A percentile compares a stretch with the other conserved stretches of the same genome.
These are phyloP conservation scores for Apteryx mantelli DNA, from an alignment of 2,113 vertebrate species.

Conservation along the genomic window DNA sequence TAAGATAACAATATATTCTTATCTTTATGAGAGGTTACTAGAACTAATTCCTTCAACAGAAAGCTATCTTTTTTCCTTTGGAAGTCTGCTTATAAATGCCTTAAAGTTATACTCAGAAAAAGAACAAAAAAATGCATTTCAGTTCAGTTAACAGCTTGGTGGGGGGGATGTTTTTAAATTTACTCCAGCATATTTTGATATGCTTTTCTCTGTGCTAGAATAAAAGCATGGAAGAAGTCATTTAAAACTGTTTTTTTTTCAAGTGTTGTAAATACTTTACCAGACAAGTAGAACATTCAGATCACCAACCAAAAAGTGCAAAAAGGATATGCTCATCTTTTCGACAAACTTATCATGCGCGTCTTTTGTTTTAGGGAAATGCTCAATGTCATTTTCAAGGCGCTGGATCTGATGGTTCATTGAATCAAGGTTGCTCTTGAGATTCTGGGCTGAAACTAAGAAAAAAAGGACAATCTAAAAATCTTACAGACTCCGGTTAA, in stretches of 20 bases:
- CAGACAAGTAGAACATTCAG: neutral
- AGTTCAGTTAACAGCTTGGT: neutral
- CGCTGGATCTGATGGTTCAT: conserved; percentile 91
- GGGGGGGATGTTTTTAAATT: neutral
- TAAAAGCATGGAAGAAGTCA: neutral
- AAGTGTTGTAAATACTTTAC: neutral
- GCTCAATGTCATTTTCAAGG: conserved; percentile 89
- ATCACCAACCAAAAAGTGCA: neutral
- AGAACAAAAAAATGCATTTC: neutral
- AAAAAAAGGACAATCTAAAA: neutral
- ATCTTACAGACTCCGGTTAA: neutral
- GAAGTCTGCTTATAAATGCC: neutral
- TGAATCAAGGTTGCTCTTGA: conserved; percentile 88
- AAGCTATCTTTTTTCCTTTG: neutral
- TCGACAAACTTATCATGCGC: conserved; percentile 94
- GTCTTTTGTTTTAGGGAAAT: conserved; percentile 88
- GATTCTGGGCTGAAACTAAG: conserved; percentile 92
- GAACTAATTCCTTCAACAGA: neutral
- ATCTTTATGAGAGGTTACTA: neutral
- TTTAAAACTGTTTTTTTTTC: neutral
- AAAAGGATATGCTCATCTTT: conserved; percentile 99
- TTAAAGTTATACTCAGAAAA: neutral
- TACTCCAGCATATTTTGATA: rapidly evolving
- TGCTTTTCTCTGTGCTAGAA: neutral
- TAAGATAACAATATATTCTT: neutral